These are phyloP conservation scores for Agonum fuliginosum DNA, from an alignment of 2,888 invertebrate genomes.

Conservation along the genomic window DNA sequence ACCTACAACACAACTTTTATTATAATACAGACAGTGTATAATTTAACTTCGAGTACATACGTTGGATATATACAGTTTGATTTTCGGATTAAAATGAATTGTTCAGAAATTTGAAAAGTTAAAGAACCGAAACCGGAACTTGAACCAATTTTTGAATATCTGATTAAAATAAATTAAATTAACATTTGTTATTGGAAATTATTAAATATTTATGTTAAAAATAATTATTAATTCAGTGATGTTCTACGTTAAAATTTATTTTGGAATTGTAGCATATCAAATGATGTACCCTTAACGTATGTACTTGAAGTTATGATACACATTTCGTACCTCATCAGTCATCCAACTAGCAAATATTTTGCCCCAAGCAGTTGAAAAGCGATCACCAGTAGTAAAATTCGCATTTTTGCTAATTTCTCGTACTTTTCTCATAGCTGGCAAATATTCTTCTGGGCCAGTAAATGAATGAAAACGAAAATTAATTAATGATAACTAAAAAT, in stretches of 20 bases:
- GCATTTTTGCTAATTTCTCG: conserved; percentile 76
- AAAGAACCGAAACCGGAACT: too few relatives aligned
- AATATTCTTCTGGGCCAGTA: conserved; percentile 79
- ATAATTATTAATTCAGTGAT: too few relatives aligned
- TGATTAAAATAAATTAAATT: conserved; percentile 15
- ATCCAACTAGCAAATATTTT: conserved; percentile 85
- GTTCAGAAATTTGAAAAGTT: too few relatives aligned
- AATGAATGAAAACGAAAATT: conserved; percentile 79
- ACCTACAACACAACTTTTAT: conserved; percentile 70
- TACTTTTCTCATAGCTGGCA: conserved; percentile 83
- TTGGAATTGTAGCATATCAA: too few relatives aligned
- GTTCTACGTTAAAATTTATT: too few relatives aligned
- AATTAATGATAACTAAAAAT: conserved; percentile 76
- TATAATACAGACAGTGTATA: background rate
- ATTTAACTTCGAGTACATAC: too few relatives aligned
- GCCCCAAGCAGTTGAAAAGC: conserved; percentile 82
- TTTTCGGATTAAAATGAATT: too few relatives aligned
- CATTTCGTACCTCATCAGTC: conserved; percentile 82
- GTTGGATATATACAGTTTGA: too few relatives aligned
- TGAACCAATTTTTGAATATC: background rate
- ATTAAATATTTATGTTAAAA: too few relatives aligned
- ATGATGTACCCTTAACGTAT: too few relatives aligned
- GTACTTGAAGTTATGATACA: too few relatives aligned
- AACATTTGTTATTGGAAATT: too few relatives aligned
- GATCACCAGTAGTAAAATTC: conserved; percentile 78